Evolutionary conservation across 2,797 vertebrate genomes (phyloP).

Genomic region (Cryptoblepharus egeriae): DNA sequence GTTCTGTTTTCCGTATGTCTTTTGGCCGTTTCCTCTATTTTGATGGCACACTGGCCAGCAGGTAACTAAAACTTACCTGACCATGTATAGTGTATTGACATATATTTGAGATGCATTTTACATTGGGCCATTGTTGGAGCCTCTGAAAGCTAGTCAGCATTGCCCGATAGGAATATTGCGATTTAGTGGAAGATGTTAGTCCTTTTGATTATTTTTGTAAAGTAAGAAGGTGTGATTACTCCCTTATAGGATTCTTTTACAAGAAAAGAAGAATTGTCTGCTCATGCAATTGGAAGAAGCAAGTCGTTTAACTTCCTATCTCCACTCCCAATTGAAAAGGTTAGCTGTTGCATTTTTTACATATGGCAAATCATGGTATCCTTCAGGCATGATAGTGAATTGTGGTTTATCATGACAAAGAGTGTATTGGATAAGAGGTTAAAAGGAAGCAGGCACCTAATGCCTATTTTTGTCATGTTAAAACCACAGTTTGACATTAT

Average conservation of each 20-base stretch:
- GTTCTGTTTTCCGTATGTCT: not conserved
- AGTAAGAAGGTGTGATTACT: not conserved
- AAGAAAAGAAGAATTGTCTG: constrained; percentile 91
- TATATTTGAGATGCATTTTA: not conserved
- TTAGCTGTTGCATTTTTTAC: constrained; percentile 50
- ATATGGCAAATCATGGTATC: not conserved
- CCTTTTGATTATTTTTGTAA: not conserved
- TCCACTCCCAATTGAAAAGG: constrained; percentile 97
- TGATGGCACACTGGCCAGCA: too few species aligned
- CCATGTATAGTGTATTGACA: not conserved
- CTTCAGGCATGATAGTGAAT: not conserved
- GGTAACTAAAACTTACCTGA: not conserved
- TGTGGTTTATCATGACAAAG: not conserved
- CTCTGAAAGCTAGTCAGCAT: not conserved
- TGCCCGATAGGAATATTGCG: not conserved
- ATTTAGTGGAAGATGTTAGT: not conserved
- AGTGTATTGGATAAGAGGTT: not conserved
- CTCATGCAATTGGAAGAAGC: constrained; percentile 95
- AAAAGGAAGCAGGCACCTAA: not conserved
- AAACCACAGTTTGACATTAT: not conserved
- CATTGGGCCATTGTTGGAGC: not conserved
- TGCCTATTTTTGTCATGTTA: not conserved
- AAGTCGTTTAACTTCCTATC: constrained; percentile 91
- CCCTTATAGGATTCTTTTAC: constrained; percentile 72
- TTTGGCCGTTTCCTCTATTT: not conserved